Conservation (phyloP, 2,888 invertebrate genomes). For the Drosophila paramelanica region DNA sequence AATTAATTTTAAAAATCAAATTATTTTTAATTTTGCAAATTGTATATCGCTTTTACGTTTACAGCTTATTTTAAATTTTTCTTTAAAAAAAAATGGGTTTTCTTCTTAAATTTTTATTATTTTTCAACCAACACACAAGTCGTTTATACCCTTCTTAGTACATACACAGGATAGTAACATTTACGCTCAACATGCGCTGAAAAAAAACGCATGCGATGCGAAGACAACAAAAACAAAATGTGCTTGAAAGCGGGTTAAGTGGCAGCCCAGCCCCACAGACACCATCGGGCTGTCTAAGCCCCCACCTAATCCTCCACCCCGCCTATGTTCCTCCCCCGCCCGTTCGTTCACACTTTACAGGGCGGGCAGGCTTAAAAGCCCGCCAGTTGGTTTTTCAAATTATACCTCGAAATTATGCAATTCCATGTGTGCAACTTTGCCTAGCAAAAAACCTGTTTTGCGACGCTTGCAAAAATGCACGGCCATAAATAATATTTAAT, state of each 20-base stretch:
- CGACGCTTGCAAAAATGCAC: constrained; percentile 49
- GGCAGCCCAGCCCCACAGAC: constrained; percentile 20
- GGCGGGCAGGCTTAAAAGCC: constrained; percentile 23
- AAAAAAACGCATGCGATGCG: constrained; percentile 33
- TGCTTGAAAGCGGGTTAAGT: constrained; percentile 48
- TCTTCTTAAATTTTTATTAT: too few relatives aligned
- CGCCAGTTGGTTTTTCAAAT: constrained; percentile 64
- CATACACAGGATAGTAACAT: constrained; percentile 18
- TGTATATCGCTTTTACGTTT: too few relatives aligned
- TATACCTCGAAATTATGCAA: constrained; percentile 74
- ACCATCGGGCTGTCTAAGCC: background rate
- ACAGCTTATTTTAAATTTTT: too few relatives aligned
- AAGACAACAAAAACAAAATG: constrained; percentile 43
- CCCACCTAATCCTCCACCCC: constrained; percentile 9
- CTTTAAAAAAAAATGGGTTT: too few relatives aligned
- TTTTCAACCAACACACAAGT: background rate
- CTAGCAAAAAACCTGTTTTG: constrained; percentile 54
- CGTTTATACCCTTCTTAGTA: background rate
- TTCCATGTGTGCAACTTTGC: constrained; percentile 58
- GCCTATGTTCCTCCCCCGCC: background rate
- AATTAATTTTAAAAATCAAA: too few relatives aligned
- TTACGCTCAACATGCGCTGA: constrained; percentile 47
- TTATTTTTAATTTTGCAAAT: too few relatives aligned
- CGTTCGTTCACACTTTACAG: constrained; percentile 1
- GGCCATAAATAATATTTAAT: constrained; percentile 72